phyloP scores from a whole-genome alignment of 2,113 vertebrate genomes.

The Atrichornis clamosus region DNA sequence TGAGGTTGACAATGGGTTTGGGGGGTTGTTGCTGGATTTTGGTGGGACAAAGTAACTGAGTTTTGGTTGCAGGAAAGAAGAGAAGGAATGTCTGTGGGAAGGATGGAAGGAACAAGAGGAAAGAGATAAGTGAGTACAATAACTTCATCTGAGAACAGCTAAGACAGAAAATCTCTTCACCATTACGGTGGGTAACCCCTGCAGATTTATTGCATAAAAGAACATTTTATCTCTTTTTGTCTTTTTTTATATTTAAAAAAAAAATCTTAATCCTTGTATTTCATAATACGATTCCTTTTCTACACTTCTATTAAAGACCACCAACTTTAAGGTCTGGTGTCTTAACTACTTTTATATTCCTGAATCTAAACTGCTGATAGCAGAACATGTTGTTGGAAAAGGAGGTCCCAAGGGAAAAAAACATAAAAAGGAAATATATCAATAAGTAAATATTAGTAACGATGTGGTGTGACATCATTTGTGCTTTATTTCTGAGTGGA shows the following conservation, averaged over 20 bases:
- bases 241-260: background rate
- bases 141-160: background rate
- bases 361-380: background rate
- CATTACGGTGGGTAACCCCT: background rate
- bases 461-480: background rate
- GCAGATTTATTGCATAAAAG: fast-evolving
- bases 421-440: background rate
- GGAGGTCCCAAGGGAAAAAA: background rate
- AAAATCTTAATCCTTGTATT: background rate
- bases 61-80: background rate
- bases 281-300: background rate
- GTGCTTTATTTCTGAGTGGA: background rate
- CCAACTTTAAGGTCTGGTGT: background rate
- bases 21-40: background rate
- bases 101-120: background rate
- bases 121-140: background rate
- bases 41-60: background rate
- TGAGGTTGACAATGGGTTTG: background rate
- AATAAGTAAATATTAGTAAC: background rate
- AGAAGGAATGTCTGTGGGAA: background rate
- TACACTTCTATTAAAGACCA: fast-evolving
- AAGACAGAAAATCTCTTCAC: background rate
- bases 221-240: fast-evolving
- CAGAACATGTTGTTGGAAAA: background rate
- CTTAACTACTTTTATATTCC: background rate